A percentile compares a stretch with the other conserved stretches of the same genome.
phyloP scores from a whole-genome alignment of 2,888 invertebrate species.

The Catocala fraxini region DNA sequence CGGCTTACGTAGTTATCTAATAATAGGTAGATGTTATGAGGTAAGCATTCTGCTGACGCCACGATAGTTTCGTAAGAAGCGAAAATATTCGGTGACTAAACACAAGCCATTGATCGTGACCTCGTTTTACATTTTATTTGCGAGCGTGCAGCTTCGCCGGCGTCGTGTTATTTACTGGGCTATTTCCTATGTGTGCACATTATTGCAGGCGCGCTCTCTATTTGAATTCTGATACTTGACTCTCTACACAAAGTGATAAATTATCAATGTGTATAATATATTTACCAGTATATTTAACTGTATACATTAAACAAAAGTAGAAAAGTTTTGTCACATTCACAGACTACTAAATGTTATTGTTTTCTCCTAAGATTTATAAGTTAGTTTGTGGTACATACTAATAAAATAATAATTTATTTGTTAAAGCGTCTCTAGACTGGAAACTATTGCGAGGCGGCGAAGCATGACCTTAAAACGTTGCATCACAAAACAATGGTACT shows the following conservation, averaged over 20 bases:
- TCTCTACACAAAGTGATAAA: slow-evolving; percentile 4
- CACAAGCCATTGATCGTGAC: slow-evolving; percentile 74
- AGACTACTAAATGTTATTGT: too few relatives aligned
- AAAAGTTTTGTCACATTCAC: not conserved
- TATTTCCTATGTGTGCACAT: slow-evolving; percentile 24
- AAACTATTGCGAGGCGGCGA: slow-evolving; percentile 58
- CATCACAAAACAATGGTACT: slow-evolving; percentile 49
- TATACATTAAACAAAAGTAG: not conserved
- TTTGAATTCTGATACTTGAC: not conserved
- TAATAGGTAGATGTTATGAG: slow-evolving; percentile 83
- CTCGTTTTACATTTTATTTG: slow-evolving; percentile 63
- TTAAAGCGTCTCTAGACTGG: slow-evolving; percentile 55
- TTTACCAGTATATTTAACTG: not conserved
- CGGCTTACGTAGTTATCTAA: slow-evolving; percentile 78
- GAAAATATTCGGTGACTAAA: slow-evolving; percentile 78
- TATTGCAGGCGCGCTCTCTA: slow-evolving; percentile 13
- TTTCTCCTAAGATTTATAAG: not conserved
- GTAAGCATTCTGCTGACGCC: slow-evolving; percentile 79
- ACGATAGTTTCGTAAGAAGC: slow-evolving; percentile 76
- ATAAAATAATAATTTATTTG: slow-evolving; percentile 30
- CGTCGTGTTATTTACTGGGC: slow-evolving; percentile 60
- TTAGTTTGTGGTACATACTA: not conserved
- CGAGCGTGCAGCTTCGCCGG: slow-evolving; percentile 57
- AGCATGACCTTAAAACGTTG: slow-evolving; percentile 55
- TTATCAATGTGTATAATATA: not conserved